Base-by-base conservation (phyloP, 2,113 vertebrate genomes). In the Mirza zaza region DNA sequence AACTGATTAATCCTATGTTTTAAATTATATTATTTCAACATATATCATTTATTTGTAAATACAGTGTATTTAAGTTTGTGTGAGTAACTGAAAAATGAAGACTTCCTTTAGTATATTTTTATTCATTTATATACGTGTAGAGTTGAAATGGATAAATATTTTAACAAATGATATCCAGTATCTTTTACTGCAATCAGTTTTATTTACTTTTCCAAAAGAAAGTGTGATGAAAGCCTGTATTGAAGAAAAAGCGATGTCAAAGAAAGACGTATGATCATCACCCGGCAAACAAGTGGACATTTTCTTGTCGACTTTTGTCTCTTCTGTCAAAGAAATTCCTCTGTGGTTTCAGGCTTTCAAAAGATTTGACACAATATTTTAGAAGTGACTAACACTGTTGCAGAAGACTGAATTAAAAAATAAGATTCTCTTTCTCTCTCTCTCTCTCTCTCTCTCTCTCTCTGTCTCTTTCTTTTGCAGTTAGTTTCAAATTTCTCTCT, bases 301-400 rank as follows among this genome's bases (percentile, higher is more conserved):
- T 96, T 97, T 36, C 15, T 93, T 85, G 25, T 12, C 8, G 39
- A 97, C 88, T 95, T 50, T 94, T 96, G 92, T 45, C 86, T 85
- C 67, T 96, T 57, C 81, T 97, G 79, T 96, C 95, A 97, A 81
- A 97, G 57, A 13, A 97, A 83, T 50, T 90, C 39, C 85, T 68
- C 36, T 75, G 63, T 80, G 88, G 20, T 87, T 96, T 95, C 13
- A 96, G 3, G 21, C 87, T 97, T 96, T 97, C 80, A 94, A 77
- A 95, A 97, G 39, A 14, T 92, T 97, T 96, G 96, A 97, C 59
- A 85, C 13, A 92, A 29, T 86, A 34, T n/a, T 97, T 96, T 97
- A 95, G 73, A 42, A 93, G 67, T 87, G 4, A 1, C 61, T 95
- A 48, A 95, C 80, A 71, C 1, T 88, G 13, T 59, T 42, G 5